These are phyloP conservation scores for Bufo bufo DNA, from an alignment of 2,113 vertebrate genomes.

Conservation along the genomic window DNA sequence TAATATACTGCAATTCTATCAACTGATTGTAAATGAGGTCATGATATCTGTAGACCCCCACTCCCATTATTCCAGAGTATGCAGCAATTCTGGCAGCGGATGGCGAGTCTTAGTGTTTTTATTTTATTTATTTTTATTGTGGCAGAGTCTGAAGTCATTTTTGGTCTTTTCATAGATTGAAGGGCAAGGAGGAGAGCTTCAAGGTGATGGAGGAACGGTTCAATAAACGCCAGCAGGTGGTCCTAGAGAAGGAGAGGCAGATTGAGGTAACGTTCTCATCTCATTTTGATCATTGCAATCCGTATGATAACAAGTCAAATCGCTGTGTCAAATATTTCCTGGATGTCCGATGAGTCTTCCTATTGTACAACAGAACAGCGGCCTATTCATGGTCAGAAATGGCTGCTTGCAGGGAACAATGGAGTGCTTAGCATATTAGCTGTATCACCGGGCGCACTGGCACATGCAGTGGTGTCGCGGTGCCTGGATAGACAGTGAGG, in stretches of 20 bases:
- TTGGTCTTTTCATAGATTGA: constrained; percentile 68
- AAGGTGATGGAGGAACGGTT: constrained; percentile 71
- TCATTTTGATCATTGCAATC: background rate
- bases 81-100: no score
- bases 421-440: background rate
- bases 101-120: no score
- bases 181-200: constrained; percentile 76
- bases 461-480: background rate
- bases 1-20: no score
- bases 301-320: background rate
- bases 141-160: background rate
- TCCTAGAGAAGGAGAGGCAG: constrained; percentile 66
- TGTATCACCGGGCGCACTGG: background rate
- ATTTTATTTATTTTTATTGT: no score
- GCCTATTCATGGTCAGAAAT: no score
- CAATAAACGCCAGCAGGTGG: constrained; percentile 74
- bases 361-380: background rate
- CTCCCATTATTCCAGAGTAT: no score
- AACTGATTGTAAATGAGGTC: no score
- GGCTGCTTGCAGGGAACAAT: no score
- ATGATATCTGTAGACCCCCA: no score
- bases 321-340: no score
- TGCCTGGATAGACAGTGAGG: background rate
- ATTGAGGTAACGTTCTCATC: constrained; percentile 69
- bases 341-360: background rate